These are phyloP conservation scores for Melinaea menophilus DNA, from an alignment of 2,888 invertebrate species.

Conservation along the genomic window DNA sequence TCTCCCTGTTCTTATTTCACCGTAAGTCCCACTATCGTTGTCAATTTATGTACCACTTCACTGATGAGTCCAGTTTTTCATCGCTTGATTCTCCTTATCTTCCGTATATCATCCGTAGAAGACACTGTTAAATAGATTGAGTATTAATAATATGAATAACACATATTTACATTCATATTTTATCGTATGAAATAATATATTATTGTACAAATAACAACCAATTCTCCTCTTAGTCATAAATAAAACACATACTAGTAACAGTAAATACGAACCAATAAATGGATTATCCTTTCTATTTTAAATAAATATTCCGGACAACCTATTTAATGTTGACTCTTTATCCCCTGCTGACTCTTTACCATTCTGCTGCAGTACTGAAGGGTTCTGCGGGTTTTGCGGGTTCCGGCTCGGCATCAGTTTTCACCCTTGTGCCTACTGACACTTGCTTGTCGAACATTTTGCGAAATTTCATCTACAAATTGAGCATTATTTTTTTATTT, in stretches of 20 bases:
- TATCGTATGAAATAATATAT: not conserved
- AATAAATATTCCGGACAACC: slow-evolving; percentile 59
- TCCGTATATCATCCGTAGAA: slow-evolving; percentile 63
- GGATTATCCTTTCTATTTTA: slow-evolving; percentile 74
- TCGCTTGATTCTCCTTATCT: slow-evolving; percentile 73
- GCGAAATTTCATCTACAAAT: no score
- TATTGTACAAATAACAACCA: no score
- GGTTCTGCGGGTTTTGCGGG: slow-evolving; percentile 75
- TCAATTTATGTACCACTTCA: slow-evolving; percentile 73
- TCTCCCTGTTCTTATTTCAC: slow-evolving; percentile 71
- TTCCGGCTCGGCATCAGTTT: slow-evolving; percentile 70
- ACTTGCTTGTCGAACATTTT: slow-evolving; percentile 94
- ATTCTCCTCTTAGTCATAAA: no score
- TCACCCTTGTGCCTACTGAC: slow-evolving; percentile 81
- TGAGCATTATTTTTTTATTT: no score
- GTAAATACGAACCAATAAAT: slow-evolving; percentile 54
- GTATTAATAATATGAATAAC: not conserved
- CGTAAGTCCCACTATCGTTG: slow-evolving; percentile 73
- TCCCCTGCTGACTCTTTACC: no score
- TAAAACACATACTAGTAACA: no score
- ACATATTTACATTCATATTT: no score
- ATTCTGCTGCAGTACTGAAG: slow-evolving; percentile 73
- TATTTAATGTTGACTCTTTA: slow-evolving; percentile 66
- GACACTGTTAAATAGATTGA: slow-evolving; percentile 23
- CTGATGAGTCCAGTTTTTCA: slow-evolving; percentile 69